These are phyloP conservation scores for Hyles vespertilio DNA, from an alignment of 1,140 invertebrate genomes.

Conservation along the genomic window DNA sequence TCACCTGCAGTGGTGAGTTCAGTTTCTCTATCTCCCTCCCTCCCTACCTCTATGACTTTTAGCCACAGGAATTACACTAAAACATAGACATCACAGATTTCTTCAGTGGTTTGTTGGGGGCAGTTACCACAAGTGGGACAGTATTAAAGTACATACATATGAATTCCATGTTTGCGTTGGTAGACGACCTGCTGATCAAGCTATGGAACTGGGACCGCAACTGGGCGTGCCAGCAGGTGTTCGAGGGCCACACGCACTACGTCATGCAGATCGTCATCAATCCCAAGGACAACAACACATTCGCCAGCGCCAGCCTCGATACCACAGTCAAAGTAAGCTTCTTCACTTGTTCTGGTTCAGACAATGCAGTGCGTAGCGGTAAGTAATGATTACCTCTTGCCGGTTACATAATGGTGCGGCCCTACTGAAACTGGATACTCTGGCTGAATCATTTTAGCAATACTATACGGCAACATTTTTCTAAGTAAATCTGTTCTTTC, in stretches of 20 bases:
- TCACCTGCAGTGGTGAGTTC: slow-evolving; percentile 95
- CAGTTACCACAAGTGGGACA: slow-evolving; percentile 13
- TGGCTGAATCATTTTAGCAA: too few species aligned
- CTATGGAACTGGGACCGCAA: slow-evolving; percentile 99
- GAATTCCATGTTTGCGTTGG: slow-evolving; percentile 21
- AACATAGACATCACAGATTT: too few species aligned
- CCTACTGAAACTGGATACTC: too few species aligned
- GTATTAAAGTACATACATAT: slow-evolving; percentile 3
- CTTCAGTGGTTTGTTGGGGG: too few species aligned
- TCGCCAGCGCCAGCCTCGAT: slow-evolving; percentile 98
- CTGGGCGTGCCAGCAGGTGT: slow-evolving; percentile 97
- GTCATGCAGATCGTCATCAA: slow-evolving; percentile 99
- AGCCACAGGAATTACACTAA: too few species aligned
- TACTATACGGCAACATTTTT: too few species aligned
- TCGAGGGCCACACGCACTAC: slow-evolving; percentile 99
- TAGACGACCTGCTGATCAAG: slow-evolving; percentile 99
- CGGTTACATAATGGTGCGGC: too few species aligned
- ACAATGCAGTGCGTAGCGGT: neutral
- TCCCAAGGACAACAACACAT: slow-evolving; percentile 99
- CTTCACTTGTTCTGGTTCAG: neutral
- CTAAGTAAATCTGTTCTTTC: too few species aligned
- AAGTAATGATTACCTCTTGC: too few species aligned
- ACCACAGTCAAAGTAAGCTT: slow-evolving; percentile 92
- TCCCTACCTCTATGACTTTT: too few species aligned
- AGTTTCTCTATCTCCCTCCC: too few species aligned